phyloP scores from a whole-genome alignment of 1,140 invertebrate species.

The Euglossa dilemma region DNA sequence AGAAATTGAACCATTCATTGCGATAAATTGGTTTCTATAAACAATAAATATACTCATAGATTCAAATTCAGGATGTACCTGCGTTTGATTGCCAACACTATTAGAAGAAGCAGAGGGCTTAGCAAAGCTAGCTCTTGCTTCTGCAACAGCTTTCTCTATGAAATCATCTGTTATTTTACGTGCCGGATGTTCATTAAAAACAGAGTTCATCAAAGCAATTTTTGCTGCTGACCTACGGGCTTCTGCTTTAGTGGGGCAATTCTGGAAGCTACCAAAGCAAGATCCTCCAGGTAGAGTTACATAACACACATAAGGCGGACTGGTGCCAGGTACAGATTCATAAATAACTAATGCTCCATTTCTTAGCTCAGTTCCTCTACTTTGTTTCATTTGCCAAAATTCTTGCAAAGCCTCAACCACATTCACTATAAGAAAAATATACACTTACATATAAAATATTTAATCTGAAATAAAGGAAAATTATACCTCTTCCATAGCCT shows the following conservation, averaged over 20 bases:
- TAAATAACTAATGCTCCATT: slow-evolving; percentile 97
- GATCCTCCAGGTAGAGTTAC: slow-evolving; percentile 97
- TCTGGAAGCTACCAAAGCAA: slow-evolving; percentile 97
- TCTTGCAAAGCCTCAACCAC: slow-evolving; percentile 97
- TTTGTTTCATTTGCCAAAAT: slow-evolving; percentile 98
- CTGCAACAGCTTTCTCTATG: slow-evolving; percentile 95
- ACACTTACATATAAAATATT: background rate
- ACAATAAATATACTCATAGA: background rate
- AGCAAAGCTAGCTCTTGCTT: slow-evolving; percentile 87
- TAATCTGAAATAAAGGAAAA: slow-evolving; percentile 39
- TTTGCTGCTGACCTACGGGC: slow-evolving; percentile 96
- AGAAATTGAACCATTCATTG: slow-evolving; percentile 40
- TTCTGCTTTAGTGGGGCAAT: slow-evolving; percentile 97
- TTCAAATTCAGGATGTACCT: slow-evolving; percentile 57
- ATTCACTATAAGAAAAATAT: slow-evolving; percentile 87
- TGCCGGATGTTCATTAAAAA: slow-evolving; percentile 97
- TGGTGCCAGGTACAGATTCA: slow-evolving; percentile 94
- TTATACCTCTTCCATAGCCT: slow-evolving; percentile 88
- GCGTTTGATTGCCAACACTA: slow-evolving; percentile 72
- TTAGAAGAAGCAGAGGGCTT: slow-evolving; percentile 82
- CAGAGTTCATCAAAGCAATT: slow-evolving; percentile 98
- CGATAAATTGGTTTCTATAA: background rate
- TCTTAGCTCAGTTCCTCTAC: slow-evolving; percentile 91
- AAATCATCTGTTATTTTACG: slow-evolving; percentile 96
- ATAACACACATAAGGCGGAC: slow-evolving; percentile 96